Conservation (phyloP, 2,888 invertebrate species). For the Ormyrus labotus region DNA sequence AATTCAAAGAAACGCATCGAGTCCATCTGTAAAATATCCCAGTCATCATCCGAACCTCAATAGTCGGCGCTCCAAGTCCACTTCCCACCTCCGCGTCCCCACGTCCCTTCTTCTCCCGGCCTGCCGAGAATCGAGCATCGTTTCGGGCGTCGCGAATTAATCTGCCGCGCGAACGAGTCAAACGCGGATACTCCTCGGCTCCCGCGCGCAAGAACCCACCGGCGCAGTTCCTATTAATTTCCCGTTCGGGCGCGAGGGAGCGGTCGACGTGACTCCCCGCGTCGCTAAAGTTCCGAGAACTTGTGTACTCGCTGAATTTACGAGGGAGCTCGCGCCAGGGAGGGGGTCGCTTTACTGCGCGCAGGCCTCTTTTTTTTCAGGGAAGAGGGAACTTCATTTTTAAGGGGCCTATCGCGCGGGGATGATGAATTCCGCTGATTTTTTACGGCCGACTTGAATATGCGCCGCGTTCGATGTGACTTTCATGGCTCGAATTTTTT, state of each 20-base stretch:
- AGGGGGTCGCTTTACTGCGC: too few species aligned
- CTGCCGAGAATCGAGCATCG: conserved; percentile 14
- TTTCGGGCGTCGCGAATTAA: conserved; percentile 25
- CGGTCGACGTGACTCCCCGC: neutral
- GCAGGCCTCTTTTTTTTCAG: too few species aligned
- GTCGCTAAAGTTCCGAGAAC: too few species aligned
- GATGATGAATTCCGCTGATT: too few species aligned
- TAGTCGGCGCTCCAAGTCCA: neutral
- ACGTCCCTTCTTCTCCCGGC: neutral
- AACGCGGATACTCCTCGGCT: neutral
- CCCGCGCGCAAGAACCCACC: neutral
- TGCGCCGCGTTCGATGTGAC: too few species aligned
- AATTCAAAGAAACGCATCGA: conserved; percentile 8
- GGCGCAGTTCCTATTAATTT: conserved; percentile 30
- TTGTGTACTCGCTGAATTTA: too few species aligned
- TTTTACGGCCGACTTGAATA: too few species aligned
- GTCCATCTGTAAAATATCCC: conserved; percentile 7
- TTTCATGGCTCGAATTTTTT: too few species aligned
- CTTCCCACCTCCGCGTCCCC: neutral
- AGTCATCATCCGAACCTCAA: neutral
- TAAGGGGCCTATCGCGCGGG: too few species aligned
- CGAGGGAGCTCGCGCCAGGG: too few species aligned
- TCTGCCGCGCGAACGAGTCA: neutral
- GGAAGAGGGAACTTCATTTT: too few species aligned
- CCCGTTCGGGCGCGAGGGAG: neutral